Base-by-base conservation (phyloP, 2,113 vertebrate genomes). In the Uria lomvia region DNA sequence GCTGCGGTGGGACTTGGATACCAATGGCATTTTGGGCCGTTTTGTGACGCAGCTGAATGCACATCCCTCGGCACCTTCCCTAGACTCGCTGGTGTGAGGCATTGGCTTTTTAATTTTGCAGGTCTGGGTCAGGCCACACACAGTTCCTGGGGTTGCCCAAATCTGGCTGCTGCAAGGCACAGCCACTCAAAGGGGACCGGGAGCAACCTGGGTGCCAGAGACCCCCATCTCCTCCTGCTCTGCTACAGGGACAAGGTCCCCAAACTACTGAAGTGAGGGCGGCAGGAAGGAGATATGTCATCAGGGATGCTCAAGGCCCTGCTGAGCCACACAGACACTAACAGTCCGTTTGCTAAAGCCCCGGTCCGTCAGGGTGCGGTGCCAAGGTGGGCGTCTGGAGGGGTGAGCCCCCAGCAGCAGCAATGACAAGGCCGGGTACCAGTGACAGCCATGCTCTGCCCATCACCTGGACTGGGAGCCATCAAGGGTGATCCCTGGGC, bases 1-100 rank as follows among this genome's bases (percentile, higher is more conserved):
- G 30, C 21, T 5, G 7, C 1, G 0, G 3, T 15, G 16, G 13
- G 40, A 1, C 50, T 66, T 87, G 36, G 14, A 6, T 11, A 12
- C 34, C 30, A 5, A 27, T 50, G 62, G n/a, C 9, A 9, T 66
- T 40, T 70, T 8, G 6, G n/a, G 12, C 8, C 63, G 15, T 38
- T 34, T 34, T 40, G 22, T 20, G n/a, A 59, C 40, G 49, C 45
- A 86, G 59, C 24, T 67, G 27, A 58, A 15, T 24, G 29, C 2
- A 2, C 11, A 10, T 10, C 50, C n/a, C 30, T 30, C 10, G 17
- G 6, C 9, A 47, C n/a, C 11, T 15, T 78, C 12, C 45, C 34
- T 63, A 43, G 47, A 15, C 43, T 68, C 5, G 1, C 11, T 27
- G 72, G 13, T 3, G 13, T 32, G 45, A 73, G 15, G 9, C 30